Evolutionary conservation across 2,797 vertebrate genomes (phyloP).

Genomic region (Galago senegalensis): DNA sequence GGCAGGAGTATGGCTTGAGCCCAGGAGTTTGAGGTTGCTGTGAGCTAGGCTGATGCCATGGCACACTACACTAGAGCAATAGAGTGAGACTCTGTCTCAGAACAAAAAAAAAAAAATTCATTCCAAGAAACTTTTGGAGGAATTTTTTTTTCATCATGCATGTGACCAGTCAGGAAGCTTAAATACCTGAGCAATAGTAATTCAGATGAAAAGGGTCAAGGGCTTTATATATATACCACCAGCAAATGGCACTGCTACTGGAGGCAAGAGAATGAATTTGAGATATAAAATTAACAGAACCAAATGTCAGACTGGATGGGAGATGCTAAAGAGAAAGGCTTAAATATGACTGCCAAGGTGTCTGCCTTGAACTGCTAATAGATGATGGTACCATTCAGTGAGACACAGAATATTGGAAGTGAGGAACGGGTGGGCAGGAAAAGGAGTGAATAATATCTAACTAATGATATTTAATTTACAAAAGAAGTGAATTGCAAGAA

Average conservation of each 20-base stretch:
- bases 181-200: neutral
- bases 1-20: too few relatives aligned
- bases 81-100: too few relatives aligned
- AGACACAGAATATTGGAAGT: neutral
- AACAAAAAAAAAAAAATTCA: neutral
- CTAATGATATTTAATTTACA: neutral
- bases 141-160: neutral
- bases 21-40: too few relatives aligned
- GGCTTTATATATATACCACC: neutral
- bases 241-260: neutral
- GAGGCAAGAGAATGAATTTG: neutral
- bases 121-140: neutral
- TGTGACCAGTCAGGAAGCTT: neutral
- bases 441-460: neutral
- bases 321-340: slow-evolving; percentile 3
- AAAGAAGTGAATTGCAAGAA: slow-evolving; percentile 24
- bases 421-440: slow-evolving; percentile 10
- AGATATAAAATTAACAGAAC: slow-evolving; percentile 37
- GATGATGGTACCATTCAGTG: neutral
- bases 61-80: too few relatives aligned
- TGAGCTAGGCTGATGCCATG: too few relatives aligned
- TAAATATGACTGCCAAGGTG: neutral
- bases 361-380: slow-evolving; percentile 33
- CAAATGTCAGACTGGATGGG: slow-evolving; percentile 1
- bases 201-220: neutral